Evolutionary conservation across 2,888 invertebrate species (phyloP).

Genomic region (Amblyjoppa proteus): DNA sequence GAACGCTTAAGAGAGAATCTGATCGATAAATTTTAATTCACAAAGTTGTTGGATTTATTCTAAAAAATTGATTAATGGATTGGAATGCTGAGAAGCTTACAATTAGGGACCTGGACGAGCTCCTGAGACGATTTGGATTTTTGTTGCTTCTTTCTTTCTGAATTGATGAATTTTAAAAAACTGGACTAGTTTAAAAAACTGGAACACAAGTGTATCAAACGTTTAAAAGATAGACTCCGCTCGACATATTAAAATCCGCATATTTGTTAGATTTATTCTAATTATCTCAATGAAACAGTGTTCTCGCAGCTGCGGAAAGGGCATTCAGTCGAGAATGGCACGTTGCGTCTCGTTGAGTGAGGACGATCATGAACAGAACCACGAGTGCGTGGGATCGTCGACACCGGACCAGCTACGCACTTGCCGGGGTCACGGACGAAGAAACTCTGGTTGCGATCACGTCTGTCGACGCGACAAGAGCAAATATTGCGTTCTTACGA

Average conservation of each 20-base stretch:
- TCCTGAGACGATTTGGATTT: too few species aligned
- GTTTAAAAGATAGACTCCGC: too few species aligned
- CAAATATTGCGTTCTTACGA: constrained; percentile 86
- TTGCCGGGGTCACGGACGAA: constrained; percentile 84
- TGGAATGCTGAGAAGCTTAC: too few species aligned
- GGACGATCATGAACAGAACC: constrained; percentile 84
- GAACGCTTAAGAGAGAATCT: too few species aligned
- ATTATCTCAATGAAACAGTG: constrained; percentile 85
- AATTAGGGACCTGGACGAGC: too few species aligned
- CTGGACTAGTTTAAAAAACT: background rate
- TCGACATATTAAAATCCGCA: constrained; percentile 9
- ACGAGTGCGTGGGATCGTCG: constrained; percentile 86
- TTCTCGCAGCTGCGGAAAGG: constrained; percentile 88
- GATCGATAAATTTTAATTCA: background rate
- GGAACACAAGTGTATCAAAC: background rate
- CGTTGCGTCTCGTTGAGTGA: constrained; percentile 86
- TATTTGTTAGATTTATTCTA: constrained; percentile 53
- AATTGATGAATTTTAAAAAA: background rate
- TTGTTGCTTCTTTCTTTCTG: background rate
- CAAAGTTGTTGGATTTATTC: constrained; percentile 50
- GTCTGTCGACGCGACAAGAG: constrained; percentile 83
- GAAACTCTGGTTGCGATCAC: constrained; percentile 69
- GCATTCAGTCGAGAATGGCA: constrained; percentile 86
- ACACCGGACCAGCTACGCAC: constrained; percentile 85
- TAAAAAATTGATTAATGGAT: background rate